Evolutionary conservation across 2,888 invertebrate genomes (phyloP).

Genomic region (Eremobia ochroleuca): DNA sequence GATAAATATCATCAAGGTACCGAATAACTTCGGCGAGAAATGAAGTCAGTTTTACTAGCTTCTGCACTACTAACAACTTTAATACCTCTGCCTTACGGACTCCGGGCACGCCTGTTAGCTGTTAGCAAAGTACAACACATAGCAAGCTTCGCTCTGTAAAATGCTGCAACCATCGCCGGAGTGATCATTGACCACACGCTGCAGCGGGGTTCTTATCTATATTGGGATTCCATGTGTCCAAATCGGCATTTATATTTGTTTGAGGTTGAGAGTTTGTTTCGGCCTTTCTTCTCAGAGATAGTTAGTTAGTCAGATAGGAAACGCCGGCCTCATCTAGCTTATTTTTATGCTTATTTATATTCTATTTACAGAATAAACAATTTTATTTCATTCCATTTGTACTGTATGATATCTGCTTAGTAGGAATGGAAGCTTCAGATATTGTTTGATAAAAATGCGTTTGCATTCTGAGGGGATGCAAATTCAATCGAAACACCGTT

Average conservation of each 20-base stretch:
- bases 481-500: neutral
- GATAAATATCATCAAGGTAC: neutral
- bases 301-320: too few relatives aligned
- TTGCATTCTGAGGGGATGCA: neutral
- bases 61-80: neutral
- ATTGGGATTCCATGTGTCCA: neutral
- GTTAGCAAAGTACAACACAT: neutral
- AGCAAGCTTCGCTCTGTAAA: neutral
- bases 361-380: too few relatives aligned
- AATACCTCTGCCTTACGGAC: neutral
- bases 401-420: too few relatives aligned
- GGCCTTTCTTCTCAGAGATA: too few relatives aligned
- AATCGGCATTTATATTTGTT: neutral
- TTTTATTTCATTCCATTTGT: too few relatives aligned
- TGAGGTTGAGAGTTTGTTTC: too few relatives aligned
- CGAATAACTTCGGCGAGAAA: neutral
- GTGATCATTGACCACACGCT: too few relatives aligned
- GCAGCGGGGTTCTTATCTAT: neutral
- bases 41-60: neutral
- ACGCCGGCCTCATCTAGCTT: too few relatives aligned
- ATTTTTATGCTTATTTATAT: too few relatives aligned
- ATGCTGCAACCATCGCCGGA: neutral
- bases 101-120: too few relatives aligned
- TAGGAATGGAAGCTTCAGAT: neutral
- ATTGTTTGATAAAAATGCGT: neutral